A percentile compares a stretch with the other conserved stretches of the same genome.
Evolutionary conservation across 2,888 invertebrate genomes (phyloP).

Genomic region (Rutpela maculata): DNA sequence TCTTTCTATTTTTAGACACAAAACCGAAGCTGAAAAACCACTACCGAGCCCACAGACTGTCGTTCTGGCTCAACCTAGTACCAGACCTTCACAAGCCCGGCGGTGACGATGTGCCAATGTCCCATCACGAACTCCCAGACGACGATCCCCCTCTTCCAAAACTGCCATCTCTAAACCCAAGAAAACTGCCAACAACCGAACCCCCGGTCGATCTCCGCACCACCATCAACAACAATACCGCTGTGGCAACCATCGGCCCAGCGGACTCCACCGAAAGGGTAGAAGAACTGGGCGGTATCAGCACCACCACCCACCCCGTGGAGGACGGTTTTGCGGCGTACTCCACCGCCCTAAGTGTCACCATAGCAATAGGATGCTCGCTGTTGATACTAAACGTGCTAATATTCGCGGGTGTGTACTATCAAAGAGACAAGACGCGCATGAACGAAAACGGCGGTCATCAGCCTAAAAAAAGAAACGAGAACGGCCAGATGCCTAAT

Average conservation of each 20-base stretch:
- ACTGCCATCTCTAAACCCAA: slow-evolving; percentile 73
- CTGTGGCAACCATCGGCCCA: slow-evolving; percentile 61
- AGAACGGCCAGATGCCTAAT: slow-evolving; percentile 92
- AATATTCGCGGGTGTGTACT: slow-evolving; percentile 96
- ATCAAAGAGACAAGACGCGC: slow-evolving; percentile 90
- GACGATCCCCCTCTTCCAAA: slow-evolving; percentile 77
- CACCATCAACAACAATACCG: slow-evolving; percentile 68
- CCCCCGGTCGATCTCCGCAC: slow-evolving; percentile 70
- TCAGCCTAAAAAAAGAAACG: slow-evolving; percentile 82
- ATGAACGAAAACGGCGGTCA: slow-evolving; percentile 78
- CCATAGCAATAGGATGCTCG: slow-evolving; percentile 96
- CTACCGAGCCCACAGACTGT: slow-evolving; percentile 93
- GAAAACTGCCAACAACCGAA: slow-evolving; percentile 76
- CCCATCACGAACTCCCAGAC: slow-evolving; percentile 89
- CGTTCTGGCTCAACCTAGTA: slow-evolving; percentile 96
- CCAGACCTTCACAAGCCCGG: slow-evolving; percentile 94
- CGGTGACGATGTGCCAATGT: slow-evolving; percentile 88
- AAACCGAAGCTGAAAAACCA: slow-evolving; percentile 94
- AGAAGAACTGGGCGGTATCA: slow-evolving; percentile 73
- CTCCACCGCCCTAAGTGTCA: slow-evolving; percentile 92
- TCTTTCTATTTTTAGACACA: slow-evolving; percentile 78
- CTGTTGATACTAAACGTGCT: slow-evolving; percentile 93
- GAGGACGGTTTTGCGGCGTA: slow-evolving; percentile 94
- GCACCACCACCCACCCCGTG: slow-evolving; percentile 77
- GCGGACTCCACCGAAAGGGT: slow-evolving; percentile 73